phyloP scores from a whole-genome alignment of 2,888 invertebrate genomes.

The Hydropsyche betteni region DNA sequence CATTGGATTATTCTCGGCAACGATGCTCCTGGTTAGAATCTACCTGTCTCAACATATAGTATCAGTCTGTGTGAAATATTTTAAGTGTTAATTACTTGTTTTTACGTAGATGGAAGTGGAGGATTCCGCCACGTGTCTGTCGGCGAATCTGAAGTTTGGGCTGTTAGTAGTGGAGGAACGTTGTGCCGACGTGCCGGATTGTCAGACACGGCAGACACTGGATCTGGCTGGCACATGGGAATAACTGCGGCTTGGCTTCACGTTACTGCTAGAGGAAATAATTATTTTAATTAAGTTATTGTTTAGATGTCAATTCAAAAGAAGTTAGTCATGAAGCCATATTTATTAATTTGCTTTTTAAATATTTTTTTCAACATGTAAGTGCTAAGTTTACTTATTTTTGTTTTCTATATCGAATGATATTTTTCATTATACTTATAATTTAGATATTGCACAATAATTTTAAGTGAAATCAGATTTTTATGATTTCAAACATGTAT shows the following conservation, averaged over 20 bases:
- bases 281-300: neutral
- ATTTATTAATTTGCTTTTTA: no score
- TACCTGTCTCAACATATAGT: conserved; percentile 3
- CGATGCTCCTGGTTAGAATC: conserved; percentile 63
- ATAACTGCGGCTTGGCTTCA: conserved; percentile 67
- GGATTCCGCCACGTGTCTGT: conserved; percentile 79
- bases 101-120: conserved; percentile 58
- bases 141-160: conserved; percentile 78
- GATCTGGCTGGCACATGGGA: conserved; percentile 81
- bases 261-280: conserved; percentile 57
- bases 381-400: no score
- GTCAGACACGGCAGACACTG: conserved; percentile 75
- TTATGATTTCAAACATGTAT: no score
- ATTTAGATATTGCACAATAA: no score
- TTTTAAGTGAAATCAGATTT: no score
- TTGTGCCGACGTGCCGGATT: conserved; percentile 79
- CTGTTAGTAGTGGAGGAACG: conserved; percentile 74
- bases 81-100: conserved; percentile 9
- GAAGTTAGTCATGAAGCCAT: no score
- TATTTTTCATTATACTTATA: no score
- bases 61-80: neutral
- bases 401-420: no score
- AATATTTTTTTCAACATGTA: no score
- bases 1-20: conserved; percentile 79
- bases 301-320: no score